Conservation (phyloP, 2,113 vertebrate species). For the Phaetusa simplex region DNA sequence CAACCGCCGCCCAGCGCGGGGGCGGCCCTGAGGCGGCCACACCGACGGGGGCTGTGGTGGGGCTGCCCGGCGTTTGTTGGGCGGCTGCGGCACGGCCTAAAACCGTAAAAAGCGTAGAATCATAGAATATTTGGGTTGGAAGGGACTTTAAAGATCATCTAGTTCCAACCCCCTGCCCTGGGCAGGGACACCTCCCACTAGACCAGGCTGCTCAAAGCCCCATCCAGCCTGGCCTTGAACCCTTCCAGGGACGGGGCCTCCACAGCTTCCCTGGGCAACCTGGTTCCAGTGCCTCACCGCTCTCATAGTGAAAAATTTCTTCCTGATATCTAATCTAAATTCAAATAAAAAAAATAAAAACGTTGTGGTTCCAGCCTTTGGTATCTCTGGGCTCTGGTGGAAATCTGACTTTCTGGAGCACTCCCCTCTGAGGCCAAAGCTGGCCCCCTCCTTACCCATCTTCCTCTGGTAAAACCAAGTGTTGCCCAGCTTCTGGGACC, state of each 20-base stretch:
- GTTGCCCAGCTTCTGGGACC: fast-evolving
- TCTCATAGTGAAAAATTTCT: neutral
- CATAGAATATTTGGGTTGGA: neutral
- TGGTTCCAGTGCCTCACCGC: neutral
- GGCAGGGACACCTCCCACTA: neutral
- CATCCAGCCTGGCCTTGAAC: neutral
- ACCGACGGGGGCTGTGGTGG: neutral
- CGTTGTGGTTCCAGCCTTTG: neutral
- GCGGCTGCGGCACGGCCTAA: neutral
- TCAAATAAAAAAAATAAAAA: neutral
- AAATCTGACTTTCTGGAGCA: fast-evolving
- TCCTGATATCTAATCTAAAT: neutral
- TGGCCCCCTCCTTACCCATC: too few species aligned
- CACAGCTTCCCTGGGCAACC: neutral
- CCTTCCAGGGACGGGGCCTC: neutral
- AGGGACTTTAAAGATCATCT: neutral
- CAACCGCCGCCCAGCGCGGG: too few species aligned
- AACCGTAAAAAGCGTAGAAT: neutral
- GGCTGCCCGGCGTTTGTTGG: fast-evolving
- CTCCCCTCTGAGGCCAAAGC: neutral
- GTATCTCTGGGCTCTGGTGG: neutral
- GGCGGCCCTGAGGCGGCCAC: neutral
- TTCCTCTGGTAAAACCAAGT: fast-evolving
- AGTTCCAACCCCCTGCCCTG: neutral
- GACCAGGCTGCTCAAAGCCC: neutral